These are phyloP conservation scores for Dynastes hyllus DNA, from an alignment of 2,888 invertebrate genomes.

Conservation along the genomic window DNA sequence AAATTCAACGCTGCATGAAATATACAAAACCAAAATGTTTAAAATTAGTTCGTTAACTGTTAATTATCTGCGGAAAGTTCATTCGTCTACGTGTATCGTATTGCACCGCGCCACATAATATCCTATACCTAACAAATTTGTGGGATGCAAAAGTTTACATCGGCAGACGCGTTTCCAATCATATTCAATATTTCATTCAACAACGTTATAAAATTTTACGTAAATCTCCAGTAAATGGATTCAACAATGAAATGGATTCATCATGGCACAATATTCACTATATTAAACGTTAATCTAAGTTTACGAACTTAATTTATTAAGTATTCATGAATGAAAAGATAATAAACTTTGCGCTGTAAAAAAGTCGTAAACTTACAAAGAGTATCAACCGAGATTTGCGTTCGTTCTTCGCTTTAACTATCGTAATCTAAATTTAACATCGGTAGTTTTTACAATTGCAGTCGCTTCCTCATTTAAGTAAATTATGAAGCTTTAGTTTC, in stretches of 20 bases:
- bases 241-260: neutral
- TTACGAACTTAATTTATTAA: conserved; percentile 28
- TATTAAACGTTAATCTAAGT: conserved; percentile 17
- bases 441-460: neutral
- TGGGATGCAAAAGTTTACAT: too few species aligned
- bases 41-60: too few species aligned
- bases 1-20: too few species aligned
- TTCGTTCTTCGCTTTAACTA: neutral
- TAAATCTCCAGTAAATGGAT: neutral
- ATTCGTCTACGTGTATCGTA: too few species aligned
- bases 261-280: conserved; percentile 18
- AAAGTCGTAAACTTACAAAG: conserved; percentile 21
- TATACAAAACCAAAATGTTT: too few species aligned
- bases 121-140: too few species aligned
- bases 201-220: conserved; percentile 5
- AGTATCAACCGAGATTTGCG: conserved; percentile 31
- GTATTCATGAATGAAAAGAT: conserved; percentile 31
- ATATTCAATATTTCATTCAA: neutral
- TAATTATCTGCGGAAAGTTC: too few species aligned
- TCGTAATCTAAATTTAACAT: conserved; percentile 23
- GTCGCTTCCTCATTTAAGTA: conserved; percentile 4
- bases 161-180: neutral
- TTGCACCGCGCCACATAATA: too few species aligned
- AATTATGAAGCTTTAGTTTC: neutral
- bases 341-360: conserved; percentile 25